phyloP scores from a whole-genome alignment of 2,888 invertebrate genomes.

The Phorcus lineatus region DNA sequence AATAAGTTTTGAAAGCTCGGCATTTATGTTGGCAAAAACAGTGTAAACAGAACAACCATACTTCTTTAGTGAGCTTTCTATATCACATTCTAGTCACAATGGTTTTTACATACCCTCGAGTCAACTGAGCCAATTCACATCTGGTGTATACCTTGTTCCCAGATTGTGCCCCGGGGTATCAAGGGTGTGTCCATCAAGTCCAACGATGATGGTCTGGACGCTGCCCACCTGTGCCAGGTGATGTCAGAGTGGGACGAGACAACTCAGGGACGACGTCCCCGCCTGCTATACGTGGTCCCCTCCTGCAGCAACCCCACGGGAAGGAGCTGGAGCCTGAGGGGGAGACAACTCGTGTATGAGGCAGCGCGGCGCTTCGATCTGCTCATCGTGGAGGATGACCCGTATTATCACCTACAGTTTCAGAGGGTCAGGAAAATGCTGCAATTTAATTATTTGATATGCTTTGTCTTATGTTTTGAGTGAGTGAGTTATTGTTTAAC shows the following conservation, averaged over 20 bases:
- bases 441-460: too few species aligned
- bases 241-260: constrained; percentile 75
- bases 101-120: too few species aligned
- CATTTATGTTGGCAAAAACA: too few species aligned
- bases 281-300: constrained; percentile 83
- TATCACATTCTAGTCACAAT: too few species aligned
- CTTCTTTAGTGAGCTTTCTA: too few species aligned
- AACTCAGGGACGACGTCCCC: constrained; percentile 76
- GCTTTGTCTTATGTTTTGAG: too few species aligned
- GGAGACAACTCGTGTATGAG: constrained; percentile 82
- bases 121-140: too few species aligned
- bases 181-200: not conserved
- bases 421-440: too few species aligned
- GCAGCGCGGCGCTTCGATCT: constrained; percentile 86
- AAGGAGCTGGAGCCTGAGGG: constrained; percentile 80
- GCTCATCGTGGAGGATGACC: constrained; percentile 87
- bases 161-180: not conserved
- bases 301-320: constrained; percentile 87
- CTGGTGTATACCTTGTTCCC: too few species aligned
- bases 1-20: too few species aligned
- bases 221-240: constrained; percentile 79
- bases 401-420: constrained; percentile 81
- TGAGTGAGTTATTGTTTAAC: too few species aligned
- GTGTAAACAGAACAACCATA: too few species aligned
- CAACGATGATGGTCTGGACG: constrained; percentile 82